A percentile compares a stretch with the other conserved stretches of the same genome.
Evolutionary conservation across 2,113 vertebrate genomes (phyloP).

Genomic region (Dasyurus viverrinus): DNA sequence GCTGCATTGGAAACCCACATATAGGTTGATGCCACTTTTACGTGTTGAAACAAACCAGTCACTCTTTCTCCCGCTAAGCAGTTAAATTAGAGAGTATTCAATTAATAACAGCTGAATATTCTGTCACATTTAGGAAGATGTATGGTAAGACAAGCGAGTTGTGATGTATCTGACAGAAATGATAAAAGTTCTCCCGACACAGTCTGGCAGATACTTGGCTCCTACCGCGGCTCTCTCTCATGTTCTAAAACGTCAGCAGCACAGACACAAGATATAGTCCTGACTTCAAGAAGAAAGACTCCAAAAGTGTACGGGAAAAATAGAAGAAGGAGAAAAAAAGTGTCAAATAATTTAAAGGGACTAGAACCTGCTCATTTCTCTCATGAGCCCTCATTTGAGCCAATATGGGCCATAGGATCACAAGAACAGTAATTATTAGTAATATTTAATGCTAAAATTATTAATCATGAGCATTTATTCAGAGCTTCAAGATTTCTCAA

Average conservation of each 20-base stretch:
- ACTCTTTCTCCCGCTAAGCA: slow-evolving; percentile 83
- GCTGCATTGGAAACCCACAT: slow-evolving; percentile 50
- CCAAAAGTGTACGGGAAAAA: slow-evolving; percentile 58
- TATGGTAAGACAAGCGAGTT: slow-evolving; percentile 96
- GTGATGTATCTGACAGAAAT: slow-evolving; percentile 97
- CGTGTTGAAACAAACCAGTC: slow-evolving; percentile 84
- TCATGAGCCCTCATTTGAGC: slow-evolving; percentile 57
- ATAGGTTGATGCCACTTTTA: slow-evolving; percentile 65
- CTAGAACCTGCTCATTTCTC: slow-evolving; percentile 55
- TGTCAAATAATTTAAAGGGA: slow-evolving; percentile 78
- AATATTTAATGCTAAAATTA: neutral
- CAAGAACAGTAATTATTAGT: neutral
- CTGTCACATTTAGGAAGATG: slow-evolving; percentile 95
- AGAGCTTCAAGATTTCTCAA: neutral
- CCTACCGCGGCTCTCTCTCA: slow-evolving; percentile 79
- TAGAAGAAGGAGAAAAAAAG: neutral
- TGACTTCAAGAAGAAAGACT: slow-evolving; percentile 76
- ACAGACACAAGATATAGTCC: slow-evolving; percentile 86
- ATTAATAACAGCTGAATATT: slow-evolving; percentile 94
- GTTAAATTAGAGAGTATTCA: slow-evolving; percentile 94
- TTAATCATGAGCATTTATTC: neutral
- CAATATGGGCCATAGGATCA: neutral
- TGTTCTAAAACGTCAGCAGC: slow-evolving; percentile 84
- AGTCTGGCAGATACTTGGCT: slow-evolving; percentile 92
- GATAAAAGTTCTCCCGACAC: slow-evolving; percentile 93